These are phyloP conservation scores for Syngnathus floridae DNA, from an alignment of 2,113 vertebrate genomes.

Conservation along the genomic window DNA sequence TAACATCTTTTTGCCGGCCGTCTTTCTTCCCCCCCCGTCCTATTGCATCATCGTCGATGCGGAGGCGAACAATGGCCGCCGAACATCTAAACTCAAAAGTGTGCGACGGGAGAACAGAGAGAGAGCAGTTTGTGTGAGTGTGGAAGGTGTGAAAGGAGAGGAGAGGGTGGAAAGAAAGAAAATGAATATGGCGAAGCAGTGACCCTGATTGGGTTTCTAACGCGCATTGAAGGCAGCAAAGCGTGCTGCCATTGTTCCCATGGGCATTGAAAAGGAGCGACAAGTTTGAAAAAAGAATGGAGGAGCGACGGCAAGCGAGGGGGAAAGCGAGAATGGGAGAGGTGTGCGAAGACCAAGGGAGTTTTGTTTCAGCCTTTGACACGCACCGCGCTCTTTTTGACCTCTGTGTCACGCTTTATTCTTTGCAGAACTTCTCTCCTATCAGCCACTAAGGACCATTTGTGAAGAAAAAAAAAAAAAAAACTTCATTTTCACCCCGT, in stretches of 20 bases:
- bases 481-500: background rate
- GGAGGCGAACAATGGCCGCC: slow-evolving; percentile 27
- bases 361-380: slow-evolving; percentile 53
- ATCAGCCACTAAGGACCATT: slow-evolving; percentile 12
- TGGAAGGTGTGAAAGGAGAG: slow-evolving; percentile 23
- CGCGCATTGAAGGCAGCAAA: slow-evolving; percentile 63
- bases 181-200: slow-evolving; percentile 52
- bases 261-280: slow-evolving; percentile 58
- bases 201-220: slow-evolving; percentile 68
- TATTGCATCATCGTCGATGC: slow-evolving; percentile 27
- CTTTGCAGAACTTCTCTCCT: slow-evolving; percentile 11
- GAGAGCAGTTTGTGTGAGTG: slow-evolving; percentile 41
- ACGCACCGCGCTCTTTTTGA: slow-evolving; percentile 42
- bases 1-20: slow-evolving; percentile 56
- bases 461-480: background rate
- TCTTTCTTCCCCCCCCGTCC: slow-evolving; percentile 17
- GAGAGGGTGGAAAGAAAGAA: slow-evolving; percentile 33
- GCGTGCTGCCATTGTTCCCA: slow-evolving; percentile 63
- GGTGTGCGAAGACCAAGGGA: slow-evolving; percentile 11
- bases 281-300: slow-evolving; percentile 52
- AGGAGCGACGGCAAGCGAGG: slow-evolving; percentile 25
- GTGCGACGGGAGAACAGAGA: slow-evolving; percentile 34
- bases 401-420: slow-evolving; percentile 28
- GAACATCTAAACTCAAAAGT: slow-evolving; percentile 23
- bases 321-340: slow-evolving; percentile 50